A percentile compares a stretch with the other conserved stretches of the same genome.
Evolutionary conservation across 1,140 invertebrate species (phyloP).

Genomic region (Ptiloglossa arizonensis): DNA sequence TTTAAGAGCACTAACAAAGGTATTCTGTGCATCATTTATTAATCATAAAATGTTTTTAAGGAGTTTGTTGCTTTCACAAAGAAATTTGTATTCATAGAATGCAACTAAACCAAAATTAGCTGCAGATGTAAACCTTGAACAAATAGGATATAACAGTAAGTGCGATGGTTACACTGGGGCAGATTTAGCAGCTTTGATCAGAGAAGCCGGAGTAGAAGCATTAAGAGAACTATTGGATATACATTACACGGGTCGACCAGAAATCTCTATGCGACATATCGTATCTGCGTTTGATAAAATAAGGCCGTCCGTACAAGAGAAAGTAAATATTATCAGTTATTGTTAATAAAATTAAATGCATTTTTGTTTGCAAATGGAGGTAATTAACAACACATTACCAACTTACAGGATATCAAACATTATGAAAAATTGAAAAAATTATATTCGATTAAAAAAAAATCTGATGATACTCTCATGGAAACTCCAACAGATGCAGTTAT

Average conservation of each 20-base stretch:
- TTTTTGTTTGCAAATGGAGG: constrained; percentile 3
- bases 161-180: constrained; percentile 95
- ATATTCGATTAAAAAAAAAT: constrained; percentile 80
- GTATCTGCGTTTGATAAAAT: constrained; percentile 87
- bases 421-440: constrained; percentile 84
- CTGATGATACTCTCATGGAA: constrained; percentile 77
- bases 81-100: constrained; percentile 81
- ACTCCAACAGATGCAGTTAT: constrained; percentile 70
- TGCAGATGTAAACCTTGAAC: constrained; percentile 89
- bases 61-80: constrained; percentile 20
- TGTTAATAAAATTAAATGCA: background rate
- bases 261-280: constrained; percentile 83
- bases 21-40: constrained; percentile 67
- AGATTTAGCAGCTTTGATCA: constrained; percentile 93
- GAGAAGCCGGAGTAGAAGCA: constrained; percentile 90
- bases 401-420: constrained; percentile 80
- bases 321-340: constrained; percentile 79
- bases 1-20: constrained; percentile 94
- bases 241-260: constrained; percentile 58
- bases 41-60: background rate
- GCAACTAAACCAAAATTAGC: constrained; percentile 89
- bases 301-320: constrained; percentile 89
- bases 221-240: constrained; percentile 86
- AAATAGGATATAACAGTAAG: constrained; percentile 84
- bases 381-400: constrained; percentile 12